These are phyloP conservation scores for Coleophora flavipennella DNA, from an alignment of 2,888 invertebrate genomes.

Conservation along the genomic window DNA sequence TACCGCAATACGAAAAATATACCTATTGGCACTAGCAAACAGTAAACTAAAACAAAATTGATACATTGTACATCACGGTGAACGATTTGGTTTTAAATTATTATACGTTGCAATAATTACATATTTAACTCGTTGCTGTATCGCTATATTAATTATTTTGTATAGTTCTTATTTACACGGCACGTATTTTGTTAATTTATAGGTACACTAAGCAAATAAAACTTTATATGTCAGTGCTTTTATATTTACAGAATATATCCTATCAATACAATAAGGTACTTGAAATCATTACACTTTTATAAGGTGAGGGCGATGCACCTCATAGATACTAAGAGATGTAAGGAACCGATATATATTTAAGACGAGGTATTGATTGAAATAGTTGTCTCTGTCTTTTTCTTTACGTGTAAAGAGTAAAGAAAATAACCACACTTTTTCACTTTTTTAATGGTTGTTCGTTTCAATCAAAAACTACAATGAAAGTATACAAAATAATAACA, in stretches of 20 bases:
- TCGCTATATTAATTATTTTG: constrained; percentile 29
- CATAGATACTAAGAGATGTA: not conserved
- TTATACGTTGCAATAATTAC: constrained; percentile 27
- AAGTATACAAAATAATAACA: too few species aligned
- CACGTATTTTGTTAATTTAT: constrained; percentile 50
- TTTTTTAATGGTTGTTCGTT: too few species aligned
- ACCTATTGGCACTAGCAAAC: constrained; percentile 47
- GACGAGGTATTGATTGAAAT: too few species aligned
- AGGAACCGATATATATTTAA: too few species aligned
- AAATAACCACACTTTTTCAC: too few species aligned
- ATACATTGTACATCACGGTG: constrained; percentile 64
- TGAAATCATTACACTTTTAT: constrained; percentile 27
- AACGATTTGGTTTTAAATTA: constrained; percentile 53
- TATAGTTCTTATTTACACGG: constrained; percentile 65
- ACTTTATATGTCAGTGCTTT: constrained; percentile 45
- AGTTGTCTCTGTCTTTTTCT: too few species aligned
- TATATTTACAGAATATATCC: constrained; percentile 50
- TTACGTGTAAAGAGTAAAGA: too few species aligned
- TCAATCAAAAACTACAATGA: too few species aligned
- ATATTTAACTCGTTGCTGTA: constrained; percentile 14
- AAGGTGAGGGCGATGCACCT: not conserved
- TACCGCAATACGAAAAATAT: too few species aligned
- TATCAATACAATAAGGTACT: constrained; percentile 54
- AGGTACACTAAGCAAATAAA: constrained; percentile 35
- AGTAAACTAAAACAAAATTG: constrained; percentile 29